Evolutionary conservation across 1,140 invertebrate species (phyloP), one percentile per base, ranked within the genome.

Genomic region (Drosophila orena): DNA sequence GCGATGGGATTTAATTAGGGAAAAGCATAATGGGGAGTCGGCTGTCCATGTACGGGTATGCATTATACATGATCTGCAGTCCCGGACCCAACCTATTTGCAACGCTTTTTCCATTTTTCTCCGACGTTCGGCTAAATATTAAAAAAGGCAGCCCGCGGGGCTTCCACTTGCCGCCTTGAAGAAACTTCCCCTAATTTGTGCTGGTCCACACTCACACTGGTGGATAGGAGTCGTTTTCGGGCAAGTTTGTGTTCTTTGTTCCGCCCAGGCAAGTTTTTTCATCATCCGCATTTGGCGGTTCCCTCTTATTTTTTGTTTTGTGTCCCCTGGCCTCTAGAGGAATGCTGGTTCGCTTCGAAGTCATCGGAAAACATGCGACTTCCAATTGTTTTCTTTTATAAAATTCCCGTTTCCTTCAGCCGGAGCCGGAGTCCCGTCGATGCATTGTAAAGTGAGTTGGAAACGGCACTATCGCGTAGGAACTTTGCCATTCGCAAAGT

Each of bases 401-500:
- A n/a, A n/a, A n/a, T n/a, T n/a, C n/a, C n/a, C n/a, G n/a, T n/a
- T 17, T 17, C 17, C 17, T 17, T 17, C 17, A 17, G 17, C 17
- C 17, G 17, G 17, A 17, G 1, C 17, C 17, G 17, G 17, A n/a
- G n/a, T n/a, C n/a, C n/a, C n/a, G n/a, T n/a, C n/a, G 44, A 73
- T 42, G 38, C 7, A 6, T 20, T 62, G 34, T 11, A 10, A 68
- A 62, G 37, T 35, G 14, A 40, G 49, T 27, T 35, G 27, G 7
- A 27, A 42, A 62, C 30, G 27, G 12, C 64, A 42, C 64, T 42
- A 35, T 34, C 24, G 12, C 27, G 20, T 35, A 50, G 58, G 70
- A 75, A 75, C 44, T 85, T 84, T 84, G 44, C 57, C 61, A 58
- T 62, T 56, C 66, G 46, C 57, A 77, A 73, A 77, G 57, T 80